These are phyloP conservation scores for Gymnoscopelus braueri DNA, from an alignment of 2,797 vertebrate genomes.

Conservation along the genomic window DNA sequence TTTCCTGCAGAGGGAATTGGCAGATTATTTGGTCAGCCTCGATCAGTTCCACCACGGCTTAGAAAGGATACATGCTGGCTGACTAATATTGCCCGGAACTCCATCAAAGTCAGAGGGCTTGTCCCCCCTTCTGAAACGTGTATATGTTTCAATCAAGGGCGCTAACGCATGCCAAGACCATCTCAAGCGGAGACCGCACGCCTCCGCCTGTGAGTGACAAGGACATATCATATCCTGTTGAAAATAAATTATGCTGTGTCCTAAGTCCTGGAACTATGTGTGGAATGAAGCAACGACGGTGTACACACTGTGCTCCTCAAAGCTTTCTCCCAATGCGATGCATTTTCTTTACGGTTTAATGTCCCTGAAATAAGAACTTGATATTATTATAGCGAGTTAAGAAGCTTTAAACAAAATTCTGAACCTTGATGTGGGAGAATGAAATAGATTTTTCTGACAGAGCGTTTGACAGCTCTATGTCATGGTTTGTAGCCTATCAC, in stretches of 20 bases:
- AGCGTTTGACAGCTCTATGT: constrained; percentile 24
- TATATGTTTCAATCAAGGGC: constrained; percentile 66
- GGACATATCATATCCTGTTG: constrained; percentile 57
- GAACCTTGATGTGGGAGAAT: constrained; percentile 44
- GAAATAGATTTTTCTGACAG: constrained; percentile 11
- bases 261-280: constrained; percentile 50
- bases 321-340: constrained; percentile 50
- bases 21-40: constrained; percentile 87
- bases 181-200: constrained; percentile 59
- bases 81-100: constrained; percentile 77
- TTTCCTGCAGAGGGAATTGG: constrained; percentile 81
- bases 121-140: constrained; percentile 49
- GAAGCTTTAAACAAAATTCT: constrained; percentile 45
- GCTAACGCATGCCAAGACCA: constrained; percentile 50
- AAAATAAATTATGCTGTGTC: constrained; percentile 63
- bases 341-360: constrained; percentile 59
- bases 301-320: constrained; percentile 60
- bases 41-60: constrained; percentile 84
- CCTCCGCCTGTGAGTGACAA: constrained; percentile 32
- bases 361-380: constrained; percentile 44
- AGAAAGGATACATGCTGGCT: constrained; percentile 73
- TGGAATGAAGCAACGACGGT: constrained; percentile 54
- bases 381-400: constrained; percentile 42
- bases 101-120: constrained; percentile 80
- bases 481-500: not conserved